Percentiles rank a stretch among this genome's conserved stretches.
Evolutionary conservation across 2,797 vertebrate species (phyloP).

Genomic region (Eremophila alpestris): DNA sequence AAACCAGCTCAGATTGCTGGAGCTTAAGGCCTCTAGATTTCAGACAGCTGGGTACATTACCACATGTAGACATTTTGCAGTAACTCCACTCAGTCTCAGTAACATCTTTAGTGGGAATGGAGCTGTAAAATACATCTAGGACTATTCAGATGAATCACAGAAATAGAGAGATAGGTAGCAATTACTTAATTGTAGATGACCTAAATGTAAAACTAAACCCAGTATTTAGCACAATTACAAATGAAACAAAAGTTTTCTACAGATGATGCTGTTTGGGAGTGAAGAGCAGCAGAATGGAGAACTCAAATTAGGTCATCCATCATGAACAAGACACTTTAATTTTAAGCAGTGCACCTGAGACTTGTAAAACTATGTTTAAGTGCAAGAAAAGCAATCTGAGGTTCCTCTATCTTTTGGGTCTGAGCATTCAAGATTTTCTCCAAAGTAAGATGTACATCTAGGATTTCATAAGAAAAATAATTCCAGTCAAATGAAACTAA

Average conservation of each 20-base stretch:
- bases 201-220: neutral
- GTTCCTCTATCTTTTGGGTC: neutral
- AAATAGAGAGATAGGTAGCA: neutral
- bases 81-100: neutral
- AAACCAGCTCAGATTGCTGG: neutral
- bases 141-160: neutral
- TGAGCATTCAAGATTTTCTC: neutral
- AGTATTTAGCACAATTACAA: neutral
- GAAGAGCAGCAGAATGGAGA: neutral
- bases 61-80: neutral
- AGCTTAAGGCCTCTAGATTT: neutral
- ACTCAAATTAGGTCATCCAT: neutral
- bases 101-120: neutral
- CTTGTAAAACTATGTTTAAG: neutral
- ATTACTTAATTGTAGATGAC: neutral
- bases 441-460: neutral
- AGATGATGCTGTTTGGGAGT: neutral
- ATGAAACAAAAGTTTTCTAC: neutral
- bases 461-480: slow-evolving; percentile 9
- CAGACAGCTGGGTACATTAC: neutral
- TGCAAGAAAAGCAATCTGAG: neutral
- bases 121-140: neutral
- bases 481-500: neutral
- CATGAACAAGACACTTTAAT: neutral
- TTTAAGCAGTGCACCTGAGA: neutral